phyloP scores from a whole-genome alignment of 2,113 vertebrate genomes.

The Carettochelys insculpta region DNA sequence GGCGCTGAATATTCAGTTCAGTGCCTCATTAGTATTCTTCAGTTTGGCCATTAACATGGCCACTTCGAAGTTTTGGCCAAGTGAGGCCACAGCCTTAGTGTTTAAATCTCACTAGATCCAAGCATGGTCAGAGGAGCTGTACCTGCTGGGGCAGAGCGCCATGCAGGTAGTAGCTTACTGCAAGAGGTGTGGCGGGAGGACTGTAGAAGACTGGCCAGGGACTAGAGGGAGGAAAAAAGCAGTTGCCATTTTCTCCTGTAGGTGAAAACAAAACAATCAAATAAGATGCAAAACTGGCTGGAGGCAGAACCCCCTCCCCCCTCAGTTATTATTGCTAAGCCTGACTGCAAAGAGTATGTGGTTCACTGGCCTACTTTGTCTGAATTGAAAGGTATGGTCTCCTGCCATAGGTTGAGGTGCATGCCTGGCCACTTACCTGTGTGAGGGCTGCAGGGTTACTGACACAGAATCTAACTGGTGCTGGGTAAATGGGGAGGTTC shows the following conservation, averaged over 20 bases:
- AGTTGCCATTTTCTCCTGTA: neutral
- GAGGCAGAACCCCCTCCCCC: neutral
- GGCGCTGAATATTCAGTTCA: no score
- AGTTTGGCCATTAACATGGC: no score
- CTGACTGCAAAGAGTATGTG: neutral
- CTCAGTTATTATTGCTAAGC: neutral
- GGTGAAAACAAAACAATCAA: neutral
- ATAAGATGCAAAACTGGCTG: neutral
- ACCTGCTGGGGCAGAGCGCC: neutral
- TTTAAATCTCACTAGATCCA: neutral
- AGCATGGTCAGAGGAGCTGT: neutral
- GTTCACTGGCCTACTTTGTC: fast-evolving
- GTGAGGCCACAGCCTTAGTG: fast-evolving
- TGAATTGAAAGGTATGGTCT: fast-evolving
- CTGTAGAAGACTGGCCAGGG: neutral
- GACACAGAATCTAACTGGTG: fast-evolving
- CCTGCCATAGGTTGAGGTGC: neutral
- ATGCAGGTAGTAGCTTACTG: no score
- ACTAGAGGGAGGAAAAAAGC: neutral
- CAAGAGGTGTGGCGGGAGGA: neutral
- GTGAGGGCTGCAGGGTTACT: neutral
- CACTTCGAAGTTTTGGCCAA: no score
- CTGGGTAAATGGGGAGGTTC: neutral
- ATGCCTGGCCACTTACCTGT: neutral
- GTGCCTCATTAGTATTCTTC: no score